Evolutionary conservation across 2,113 vertebrate species (phyloP).

Genomic region (Gila orcuttii): DNA sequence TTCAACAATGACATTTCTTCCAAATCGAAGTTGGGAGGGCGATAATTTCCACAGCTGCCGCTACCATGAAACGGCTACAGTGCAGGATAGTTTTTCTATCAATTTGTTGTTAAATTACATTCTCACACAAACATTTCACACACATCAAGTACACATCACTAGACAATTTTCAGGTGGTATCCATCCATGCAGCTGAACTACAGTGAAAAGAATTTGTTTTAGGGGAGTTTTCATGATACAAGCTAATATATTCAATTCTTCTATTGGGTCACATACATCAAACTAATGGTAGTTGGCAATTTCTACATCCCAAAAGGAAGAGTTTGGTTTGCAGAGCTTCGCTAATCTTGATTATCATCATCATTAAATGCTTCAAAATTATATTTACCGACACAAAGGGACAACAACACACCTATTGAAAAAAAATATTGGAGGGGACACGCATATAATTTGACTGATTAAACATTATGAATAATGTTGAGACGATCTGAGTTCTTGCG

Average conservation of each 20-base stretch:
- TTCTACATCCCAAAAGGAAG: background rate
- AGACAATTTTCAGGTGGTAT: slow-evolving; percentile 20
- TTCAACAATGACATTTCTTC: slow-evolving; percentile 13
- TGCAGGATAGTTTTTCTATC: background rate
- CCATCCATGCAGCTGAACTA: slow-evolving; percentile 6
- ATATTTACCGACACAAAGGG: slow-evolving; percentile 24
- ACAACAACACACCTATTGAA: slow-evolving; percentile 2
- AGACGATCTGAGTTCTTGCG: background rate
- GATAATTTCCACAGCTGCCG: slow-evolving; percentile 13
- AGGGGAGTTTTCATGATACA: slow-evolving; percentile 15
- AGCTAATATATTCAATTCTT: background rate
- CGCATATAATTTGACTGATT: background rate
- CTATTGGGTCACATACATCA: background rate
- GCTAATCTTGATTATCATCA: slow-evolving; percentile 18
- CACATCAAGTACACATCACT: background rate
- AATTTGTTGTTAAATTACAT: slow-evolving; percentile 20
- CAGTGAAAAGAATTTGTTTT: background rate
- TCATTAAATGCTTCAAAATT: slow-evolving; percentile 13
- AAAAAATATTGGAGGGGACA: background rate
- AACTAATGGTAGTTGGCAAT: background rate
- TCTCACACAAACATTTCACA: slow-evolving; percentile 30
- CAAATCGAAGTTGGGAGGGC: slow-evolving; percentile 18
- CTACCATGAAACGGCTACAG: slow-evolving; percentile 19
- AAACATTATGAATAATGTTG: slow-evolving; percentile 11
- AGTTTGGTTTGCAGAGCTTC: background rate